These are phyloP conservation scores for Lytechinus variegatus DNA, from an alignment of 35 echinoderm and acorn worm species.

Conservation along the genomic window DNA sequence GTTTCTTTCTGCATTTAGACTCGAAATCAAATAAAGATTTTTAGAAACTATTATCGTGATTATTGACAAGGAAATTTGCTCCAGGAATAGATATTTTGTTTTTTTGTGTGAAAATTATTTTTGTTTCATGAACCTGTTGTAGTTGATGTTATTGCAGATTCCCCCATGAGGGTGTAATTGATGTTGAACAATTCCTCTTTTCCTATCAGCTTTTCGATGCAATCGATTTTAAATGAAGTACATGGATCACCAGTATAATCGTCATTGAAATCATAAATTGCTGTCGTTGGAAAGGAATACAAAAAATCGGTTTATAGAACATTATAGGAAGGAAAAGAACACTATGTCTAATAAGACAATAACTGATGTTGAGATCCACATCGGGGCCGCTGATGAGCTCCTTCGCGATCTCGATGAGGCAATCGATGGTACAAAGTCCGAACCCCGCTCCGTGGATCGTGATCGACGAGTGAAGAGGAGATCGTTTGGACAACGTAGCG, in stretches of 20 bases:
- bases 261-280: too few relatives aligned
- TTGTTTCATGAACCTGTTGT: neutral
- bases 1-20: too few relatives aligned
- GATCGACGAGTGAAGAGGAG: neutral
- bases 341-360: neutral
- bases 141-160: neutral
- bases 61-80: neutral
- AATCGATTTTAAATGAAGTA: too few relatives aligned
- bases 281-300: too few relatives aligned
- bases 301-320: too few relatives aligned
- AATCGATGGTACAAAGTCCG: neutral
- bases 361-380: neutral
- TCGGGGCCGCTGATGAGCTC: constrained; percentile 33
- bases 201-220: too few relatives aligned
- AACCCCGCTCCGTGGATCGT: neutral
- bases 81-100: neutral
- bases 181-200: neutral
- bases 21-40: neutral
- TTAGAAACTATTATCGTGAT: neutral
- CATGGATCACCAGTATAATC: too few relatives aligned
- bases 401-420: constrained; percentile 29
- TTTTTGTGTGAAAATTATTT: neutral
- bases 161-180: neutral
- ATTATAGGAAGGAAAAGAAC: neutral
- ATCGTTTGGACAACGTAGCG: neutral